Percentiles rank a stretch among this genome's conserved stretches.
Conservation (phyloP, 1,140 invertebrate genomes). For the Periplaneta americana region DNA sequence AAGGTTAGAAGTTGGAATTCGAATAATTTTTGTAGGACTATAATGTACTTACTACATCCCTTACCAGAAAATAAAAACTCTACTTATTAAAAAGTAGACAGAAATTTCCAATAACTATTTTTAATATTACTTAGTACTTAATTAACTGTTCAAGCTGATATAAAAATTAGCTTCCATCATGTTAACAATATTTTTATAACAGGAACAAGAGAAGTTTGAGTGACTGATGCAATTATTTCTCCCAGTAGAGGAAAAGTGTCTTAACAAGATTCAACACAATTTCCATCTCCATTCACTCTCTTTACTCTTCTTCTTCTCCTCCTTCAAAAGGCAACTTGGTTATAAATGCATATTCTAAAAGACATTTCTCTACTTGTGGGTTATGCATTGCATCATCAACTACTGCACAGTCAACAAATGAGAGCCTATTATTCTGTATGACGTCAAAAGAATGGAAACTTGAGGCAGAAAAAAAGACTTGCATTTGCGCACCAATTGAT, state of each 20-base stretch:
- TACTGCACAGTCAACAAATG: background rate
- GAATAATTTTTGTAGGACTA: slow-evolving; percentile 4
- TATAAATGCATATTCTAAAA: background rate
- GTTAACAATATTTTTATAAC: background rate
- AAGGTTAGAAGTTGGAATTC: slow-evolving; percentile 4
- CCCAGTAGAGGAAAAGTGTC: background rate
- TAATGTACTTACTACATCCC: background rate
- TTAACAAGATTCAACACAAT: background rate
- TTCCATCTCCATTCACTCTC: background rate
- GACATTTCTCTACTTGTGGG: background rate
- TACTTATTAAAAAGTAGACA: slow-evolving; percentile 1
- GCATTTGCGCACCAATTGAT: background rate
- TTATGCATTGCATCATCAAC: background rate
- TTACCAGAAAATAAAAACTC: background rate
- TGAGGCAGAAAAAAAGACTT: background rate
- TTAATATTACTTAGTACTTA: slow-evolving; percentile 5
- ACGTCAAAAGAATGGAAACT: background rate
- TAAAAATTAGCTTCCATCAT: slow-evolving; percentile 1
- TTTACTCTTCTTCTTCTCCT: background rate
- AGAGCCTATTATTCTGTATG: background rate
- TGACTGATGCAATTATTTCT: background rate
- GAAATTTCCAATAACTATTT: background rate
- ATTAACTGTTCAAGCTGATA: slow-evolving; percentile 8
- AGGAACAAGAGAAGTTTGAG: slow-evolving; percentile 1
- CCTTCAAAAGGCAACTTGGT: background rate